Evolutionary conservation across 1,140 invertebrate species (phyloP), one percentile per base, ranked within the genome.

Genomic region (Hypsibius dujardini): DNA sequence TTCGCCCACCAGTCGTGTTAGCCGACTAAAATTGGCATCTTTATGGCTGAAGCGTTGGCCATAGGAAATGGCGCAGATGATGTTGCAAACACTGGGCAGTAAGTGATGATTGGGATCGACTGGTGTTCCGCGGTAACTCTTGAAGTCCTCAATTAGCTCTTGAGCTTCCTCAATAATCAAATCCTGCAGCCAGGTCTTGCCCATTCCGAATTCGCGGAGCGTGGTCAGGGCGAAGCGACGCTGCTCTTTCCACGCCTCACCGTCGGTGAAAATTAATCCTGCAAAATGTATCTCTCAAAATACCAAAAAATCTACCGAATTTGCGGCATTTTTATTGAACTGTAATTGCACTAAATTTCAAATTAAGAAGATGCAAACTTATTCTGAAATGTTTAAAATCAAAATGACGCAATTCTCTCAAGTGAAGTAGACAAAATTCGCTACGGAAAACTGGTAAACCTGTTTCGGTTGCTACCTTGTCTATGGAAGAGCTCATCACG

Each of bases 41-140:
- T 12, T 12, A 45, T 67, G 62, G 62, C 62, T 67, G 42, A 67
- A 67, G 62, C 62, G 62, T 42, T 42, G 12, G 12, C 62, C 62
- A 42, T 67, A 67, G 42, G 62, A 67, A 7, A 67, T 67, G 42
- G 12, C 62, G 42, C 62, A 67, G 3, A 67, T 12, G 62, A 67
- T 42, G 42, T 67, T 67, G 62, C 12, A 67, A 12, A 67, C 62
- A 67, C 12, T 15, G 62, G 62, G 62, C 12, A 45, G 12, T 45
- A 67, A 15, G 12, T 15, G 3, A 12, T 12, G 3, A 7, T 12
- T 15, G 62, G 62, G 62, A 12, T 12, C 42, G 62, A 67, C 42
- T 12, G 62, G 62, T 45, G 12, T 12, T 42, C 62, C 62, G 7
- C 45, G 12, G 45, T 15, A 12, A 15, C 12, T 42, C 42, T 12